phyloP scores from a whole-genome alignment of 1,140 invertebrate genomes.

The Papilio helenus region DNA sequence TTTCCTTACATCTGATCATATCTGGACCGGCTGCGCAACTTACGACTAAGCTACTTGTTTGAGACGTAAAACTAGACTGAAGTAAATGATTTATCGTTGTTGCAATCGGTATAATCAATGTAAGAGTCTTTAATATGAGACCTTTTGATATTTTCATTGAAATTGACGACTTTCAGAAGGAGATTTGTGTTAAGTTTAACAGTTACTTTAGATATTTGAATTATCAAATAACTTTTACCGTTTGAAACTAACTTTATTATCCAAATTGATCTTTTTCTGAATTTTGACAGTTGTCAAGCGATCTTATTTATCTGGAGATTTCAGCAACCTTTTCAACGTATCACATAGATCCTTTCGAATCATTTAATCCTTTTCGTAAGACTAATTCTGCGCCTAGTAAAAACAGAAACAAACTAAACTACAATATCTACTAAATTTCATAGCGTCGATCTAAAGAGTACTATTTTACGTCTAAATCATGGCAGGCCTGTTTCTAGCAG shows the following conservation, averaged over 20 bases:
- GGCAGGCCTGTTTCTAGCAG: not conserved
- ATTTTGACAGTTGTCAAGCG: no score
- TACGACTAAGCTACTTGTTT: not conserved
- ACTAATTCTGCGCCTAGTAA: no score
- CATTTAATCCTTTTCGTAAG: no score
- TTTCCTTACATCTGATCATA: constrained; percentile 5
- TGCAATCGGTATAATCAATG: not conserved
- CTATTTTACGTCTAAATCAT: not conserved
- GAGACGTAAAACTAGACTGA: constrained; percentile 1
- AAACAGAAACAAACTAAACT: not conserved
- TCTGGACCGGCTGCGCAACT: not conserved
- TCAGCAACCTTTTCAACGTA: no score
- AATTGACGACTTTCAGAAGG: not conserved
- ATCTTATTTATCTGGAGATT: no score
- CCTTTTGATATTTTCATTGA: not conserved
- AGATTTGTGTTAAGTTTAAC: not conserved
- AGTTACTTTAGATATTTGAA: not conserved
- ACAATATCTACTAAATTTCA: not conserved
- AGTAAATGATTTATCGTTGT: not conserved
- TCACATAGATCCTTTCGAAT: no score
- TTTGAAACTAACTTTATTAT: no score
- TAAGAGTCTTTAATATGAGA: not conserved
- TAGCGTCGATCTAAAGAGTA: not conserved
- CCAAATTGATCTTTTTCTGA: no score
- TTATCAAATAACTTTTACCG: no score